Base-by-base conservation (phyloP, 2,113 vertebrate species). In the Mesitornis unicolor region DNA sequence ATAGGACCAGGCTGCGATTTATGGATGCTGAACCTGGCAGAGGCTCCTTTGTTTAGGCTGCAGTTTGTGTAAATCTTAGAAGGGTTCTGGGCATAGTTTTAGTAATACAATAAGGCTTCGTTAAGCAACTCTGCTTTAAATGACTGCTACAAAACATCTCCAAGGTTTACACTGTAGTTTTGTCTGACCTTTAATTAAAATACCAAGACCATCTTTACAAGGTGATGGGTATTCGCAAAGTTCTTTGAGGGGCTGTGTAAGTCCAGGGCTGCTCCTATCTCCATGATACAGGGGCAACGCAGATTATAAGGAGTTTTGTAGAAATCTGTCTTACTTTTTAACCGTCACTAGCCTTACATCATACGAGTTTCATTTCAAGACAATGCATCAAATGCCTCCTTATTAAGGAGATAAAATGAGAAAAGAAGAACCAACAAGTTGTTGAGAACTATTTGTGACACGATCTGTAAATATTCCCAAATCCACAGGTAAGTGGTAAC, bases 131-230 rank as follows among this genome's bases (percentile, higher is more conserved):
- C 80, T 53, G 3, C 86, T 65, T 59, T 79, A 92, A 97, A 51
- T 65, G 84, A 84, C 92, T 85, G 92, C 82, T 83, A 48, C 89
- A 85, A 84, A 97, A 45, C 87, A 60, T 92, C 93, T 90, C 86
- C 47, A 5, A 75, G 81, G 90, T 88, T 94, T 67, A 20, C 57
- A 4, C 57, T 12, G 43, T 50, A 50, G 94, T 84, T 93, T 82
- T 79, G 74, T 35, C 88, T 95, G 97, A 97, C 95, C 91, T 97
- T 97, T 97, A 95, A 96, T 97, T 96, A 97, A 97, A 97, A 96
- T 91, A 95, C 90, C 91, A 81, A 96, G 51, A 51, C 83, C 53
- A 26, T 42, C 89, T 90, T 88, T 65, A 82, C 38, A 15, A 82
- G 45, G 75, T 28, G 68, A 53, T 74, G 86, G 81, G 71, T 82